phyloP scores from a whole-genome alignment of 2,797 vertebrate genomes.

The Chaetophractus vellerosus region DNA sequence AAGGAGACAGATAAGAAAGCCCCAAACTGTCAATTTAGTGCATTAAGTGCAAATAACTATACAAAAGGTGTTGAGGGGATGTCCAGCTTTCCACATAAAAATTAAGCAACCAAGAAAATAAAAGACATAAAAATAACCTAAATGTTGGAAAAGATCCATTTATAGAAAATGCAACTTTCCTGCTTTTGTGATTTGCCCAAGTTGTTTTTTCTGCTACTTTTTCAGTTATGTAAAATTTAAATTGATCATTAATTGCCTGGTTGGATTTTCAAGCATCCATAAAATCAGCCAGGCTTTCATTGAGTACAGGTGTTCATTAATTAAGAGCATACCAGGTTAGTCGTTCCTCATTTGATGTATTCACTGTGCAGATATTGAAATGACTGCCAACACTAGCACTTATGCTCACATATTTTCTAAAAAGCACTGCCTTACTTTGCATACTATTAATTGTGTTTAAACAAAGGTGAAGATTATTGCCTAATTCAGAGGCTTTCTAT shows the following conservation, averaged over 20 bases:
- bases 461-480: slow-evolving; percentile 66
- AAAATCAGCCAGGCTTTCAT: slow-evolving; percentile 67
- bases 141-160: slow-evolving; percentile 4
- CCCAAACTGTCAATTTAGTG: not conserved
- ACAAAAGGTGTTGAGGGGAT: not conserved
- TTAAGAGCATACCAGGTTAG: slow-evolving; percentile 60
- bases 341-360: slow-evolving; percentile 39
- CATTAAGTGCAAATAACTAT: not conserved
- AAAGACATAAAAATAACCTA: slow-evolving; percentile 3
- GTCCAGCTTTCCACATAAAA: slow-evolving; percentile 19
- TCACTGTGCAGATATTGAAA: slow-evolving; percentile 59
- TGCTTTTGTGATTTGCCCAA: slow-evolving; percentile 50
- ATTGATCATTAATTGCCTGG: slow-evolving; percentile 62
- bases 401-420: slow-evolving; percentile 55
- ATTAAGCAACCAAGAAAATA: slow-evolving; percentile 26
- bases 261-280: slow-evolving; percentile 54
- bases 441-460: slow-evolving; percentile 73
- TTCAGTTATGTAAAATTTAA: slow-evolving; percentile 68
- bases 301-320: slow-evolving; percentile 77
- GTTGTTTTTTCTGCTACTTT: slow-evolving; percentile 39
- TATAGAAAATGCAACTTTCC: slow-evolving; percentile 51
- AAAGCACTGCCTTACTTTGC: slow-evolving; percentile 71
- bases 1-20: not conserved
- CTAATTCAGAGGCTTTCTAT: not conserved
- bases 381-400: slow-evolving; percentile 62